Evolutionary conservation across 2,888 invertebrate genomes (phyloP), one percentile per base, ranked within the genome.

Genomic region (Melitaea athalia): DNA sequence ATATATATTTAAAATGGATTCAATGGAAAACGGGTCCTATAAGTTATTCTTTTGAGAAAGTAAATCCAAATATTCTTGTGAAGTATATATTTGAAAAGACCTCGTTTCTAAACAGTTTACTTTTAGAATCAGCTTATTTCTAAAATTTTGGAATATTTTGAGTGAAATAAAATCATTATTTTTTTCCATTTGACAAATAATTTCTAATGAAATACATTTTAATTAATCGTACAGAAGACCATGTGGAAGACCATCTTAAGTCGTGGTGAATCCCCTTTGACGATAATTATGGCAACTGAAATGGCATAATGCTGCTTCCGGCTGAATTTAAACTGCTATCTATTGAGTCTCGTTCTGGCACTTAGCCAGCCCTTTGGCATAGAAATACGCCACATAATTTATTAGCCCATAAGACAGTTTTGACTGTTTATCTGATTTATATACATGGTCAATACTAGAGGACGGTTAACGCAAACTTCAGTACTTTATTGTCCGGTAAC

Each of bases 251-350:
- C 15, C n/a, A 42, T 10, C 57, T 57, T 42, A 42, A 57, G 15
- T 42, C 57, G 57, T 15, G n/a, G 42, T 57, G 57, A 57, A 57
- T 60, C 52, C 45, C 57, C 53, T 55, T 55, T 57, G 60, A 60
- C 65, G 65, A 65, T 65, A 65, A 65, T 65, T 65, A 65, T 60
- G 65, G 50, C 59, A 59, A 59, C 59, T 63, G 67, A 59, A 66
- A 60, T 38, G 47, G 67, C 63, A 70, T 67, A 63, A 63, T 55
- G 53, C 65, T 63, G 69, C 69, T 63, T 43, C 61, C 55, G 31
- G 42, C 60, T 24, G 64, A 66, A 66, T 53, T 49, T 67, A 67
- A 69, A 67, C 69, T 67, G 66, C 60, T 65, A 45, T 63, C 69
- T 63, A 63, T 67, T 42, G 66, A 66, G 66, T 47, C 52, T 59